These are phyloP conservation scores for Drepanosiphum platanoidis DNA, from an alignment of 2,888 invertebrate species.

Conservation along the genomic window DNA sequence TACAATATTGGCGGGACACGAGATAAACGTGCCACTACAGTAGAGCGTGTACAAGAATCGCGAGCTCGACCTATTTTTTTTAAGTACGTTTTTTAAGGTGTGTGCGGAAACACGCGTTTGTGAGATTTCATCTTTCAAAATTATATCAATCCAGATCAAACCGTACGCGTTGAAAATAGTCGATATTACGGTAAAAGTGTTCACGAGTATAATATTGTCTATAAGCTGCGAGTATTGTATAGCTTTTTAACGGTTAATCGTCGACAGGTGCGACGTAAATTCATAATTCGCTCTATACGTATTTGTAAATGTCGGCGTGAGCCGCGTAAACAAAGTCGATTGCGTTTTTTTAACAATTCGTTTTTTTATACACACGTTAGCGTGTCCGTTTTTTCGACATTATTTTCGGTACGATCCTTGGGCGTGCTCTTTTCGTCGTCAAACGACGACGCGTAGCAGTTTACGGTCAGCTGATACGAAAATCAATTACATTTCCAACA, in stretches of 20 bases:
- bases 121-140: background rate
- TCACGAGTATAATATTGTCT: background rate
- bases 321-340: background rate
- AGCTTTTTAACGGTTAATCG: background rate
- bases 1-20: slow-evolving; percentile 8
- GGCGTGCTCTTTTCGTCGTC: background rate
- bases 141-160: background rate
- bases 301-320: too few relatives aligned
- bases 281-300: background rate
- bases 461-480: background rate
- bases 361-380: background rate
- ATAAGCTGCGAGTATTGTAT: background rate
- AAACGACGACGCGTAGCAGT: background rate
- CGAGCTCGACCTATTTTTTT: background rate
- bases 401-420: background rate
- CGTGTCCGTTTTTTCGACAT: background rate
- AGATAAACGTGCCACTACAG: slow-evolving; percentile 41
- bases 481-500: background rate
- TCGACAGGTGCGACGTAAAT: background rate
- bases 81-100: background rate
- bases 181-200: background rate
- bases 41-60: too few relatives aligned
- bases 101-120: background rate
- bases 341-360: background rate
- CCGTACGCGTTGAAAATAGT: background rate